These are phyloP conservation scores for Drosophila sechellia DNA, from an alignment of 1,140 invertebrate species.

Conservation along the genomic window DNA sequence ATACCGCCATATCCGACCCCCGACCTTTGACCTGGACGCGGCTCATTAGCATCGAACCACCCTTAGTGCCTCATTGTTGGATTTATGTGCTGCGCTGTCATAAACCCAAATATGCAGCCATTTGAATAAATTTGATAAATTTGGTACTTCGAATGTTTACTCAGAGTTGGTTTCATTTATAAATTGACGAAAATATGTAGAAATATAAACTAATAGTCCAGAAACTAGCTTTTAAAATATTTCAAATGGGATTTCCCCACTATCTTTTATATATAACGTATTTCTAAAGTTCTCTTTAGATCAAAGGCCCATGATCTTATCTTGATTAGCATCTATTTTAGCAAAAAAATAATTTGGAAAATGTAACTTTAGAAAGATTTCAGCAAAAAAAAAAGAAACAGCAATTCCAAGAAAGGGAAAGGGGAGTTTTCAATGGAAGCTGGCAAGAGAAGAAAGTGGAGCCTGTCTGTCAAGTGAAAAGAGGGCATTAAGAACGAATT, in stretches of 20 bases:
- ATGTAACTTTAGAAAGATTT: conserved; percentile 63
- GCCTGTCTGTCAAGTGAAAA: conserved; percentile 75
- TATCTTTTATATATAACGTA: too few relatives aligned
- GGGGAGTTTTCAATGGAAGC: background rate
- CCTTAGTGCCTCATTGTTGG: conserved; percentile 49
- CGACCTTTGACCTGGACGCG: conserved; percentile 12
- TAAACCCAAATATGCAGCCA: conserved; percentile 69
- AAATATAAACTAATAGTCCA: accelerated
- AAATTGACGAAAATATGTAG: background rate
- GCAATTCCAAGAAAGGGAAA: conserved; percentile 2
- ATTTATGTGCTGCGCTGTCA: conserved; percentile 72
- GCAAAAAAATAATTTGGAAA: conserved; percentile 68
- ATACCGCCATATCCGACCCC: conserved; percentile 1
- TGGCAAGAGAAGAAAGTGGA: background rate
- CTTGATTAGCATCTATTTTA: conserved; percentile 25
- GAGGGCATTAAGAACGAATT: conserved; percentile 69
- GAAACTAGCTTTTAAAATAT: background rate
- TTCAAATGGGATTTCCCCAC: too few relatives aligned
- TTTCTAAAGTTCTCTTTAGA: background rate
- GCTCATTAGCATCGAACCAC: conserved; percentile 72
- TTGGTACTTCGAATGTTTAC: background rate
- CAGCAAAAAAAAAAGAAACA: conserved; percentile 57
- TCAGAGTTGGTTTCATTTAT: background rate
- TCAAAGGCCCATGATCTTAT: conserved; percentile 11
- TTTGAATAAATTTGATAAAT: conserved; percentile 60